Evolutionary conservation across 92 coral and sea anemone genomes (phyloP).

Genomic region (Epizoanthus fatuus): DNA sequence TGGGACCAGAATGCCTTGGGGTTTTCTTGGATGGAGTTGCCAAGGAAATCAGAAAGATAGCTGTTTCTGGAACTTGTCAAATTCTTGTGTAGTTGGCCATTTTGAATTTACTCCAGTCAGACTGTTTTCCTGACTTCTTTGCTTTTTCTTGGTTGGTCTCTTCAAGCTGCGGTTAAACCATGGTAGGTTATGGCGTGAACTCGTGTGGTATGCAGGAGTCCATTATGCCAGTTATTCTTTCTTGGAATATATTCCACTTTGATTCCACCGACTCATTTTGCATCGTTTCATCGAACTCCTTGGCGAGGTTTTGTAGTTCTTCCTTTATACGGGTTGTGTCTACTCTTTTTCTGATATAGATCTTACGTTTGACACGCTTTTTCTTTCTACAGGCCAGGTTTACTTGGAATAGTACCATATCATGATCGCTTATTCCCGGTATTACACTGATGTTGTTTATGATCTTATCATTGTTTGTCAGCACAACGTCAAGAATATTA

Average conservation of each 20-base stretch:
- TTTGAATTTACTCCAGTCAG: too few relatives aligned
- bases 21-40: too few relatives aligned
- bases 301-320: conserved; percentile 30
- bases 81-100: too few relatives aligned
- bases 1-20: neutral
- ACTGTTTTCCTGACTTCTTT: conserved; percentile 19
- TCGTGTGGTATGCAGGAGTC: conserved; percentile 34
- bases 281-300: neutral
- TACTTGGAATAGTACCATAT: too few relatives aligned
- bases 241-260: conserved; percentile 52
- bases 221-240: conserved; percentile 23
- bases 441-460: too few relatives aligned
- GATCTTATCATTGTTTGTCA: too few relatives aligned
- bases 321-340: conserved; percentile 52
- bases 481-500: too few relatives aligned
- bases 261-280: conserved; percentile 36
- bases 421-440: too few relatives aligned
- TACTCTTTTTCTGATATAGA: conserved; percentile 18
- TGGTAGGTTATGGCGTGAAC: conserved; percentile 31
- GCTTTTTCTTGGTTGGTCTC: conserved; percentile 16
- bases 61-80: too few relatives aligned
- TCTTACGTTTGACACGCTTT: too few relatives aligned
- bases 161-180: conserved; percentile 40
- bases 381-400: too few relatives aligned
- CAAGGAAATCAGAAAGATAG: too few relatives aligned